Evolutionary conservation across 2,113 vertebrate genomes (phyloP).

Genomic region (Trogon melanurus): DNA sequence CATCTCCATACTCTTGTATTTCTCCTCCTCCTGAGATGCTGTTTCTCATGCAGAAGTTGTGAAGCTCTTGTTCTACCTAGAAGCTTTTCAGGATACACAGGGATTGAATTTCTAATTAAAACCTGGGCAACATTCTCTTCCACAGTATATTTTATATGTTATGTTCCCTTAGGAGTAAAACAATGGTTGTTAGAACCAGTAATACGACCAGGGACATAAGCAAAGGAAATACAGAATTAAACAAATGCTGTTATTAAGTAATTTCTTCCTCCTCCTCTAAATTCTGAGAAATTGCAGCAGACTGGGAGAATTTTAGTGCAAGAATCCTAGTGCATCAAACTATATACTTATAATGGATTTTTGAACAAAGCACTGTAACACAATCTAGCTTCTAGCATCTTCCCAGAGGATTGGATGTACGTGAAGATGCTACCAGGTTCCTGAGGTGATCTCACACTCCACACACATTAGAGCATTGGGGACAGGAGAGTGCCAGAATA

Average conservation of each 20-base stretch:
- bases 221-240: background rate
- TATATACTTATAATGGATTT: background rate
- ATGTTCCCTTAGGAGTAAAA: background rate
- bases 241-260: background rate
- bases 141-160: background rate
- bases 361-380: background rate
- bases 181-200: background rate
- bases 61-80: background rate
- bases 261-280: background rate
- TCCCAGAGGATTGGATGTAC: accelerated
- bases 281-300: background rate
- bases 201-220: background rate
- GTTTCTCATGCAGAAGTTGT: background rate
- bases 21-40: background rate
- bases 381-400: background rate
- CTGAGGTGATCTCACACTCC: background rate
- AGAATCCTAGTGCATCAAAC: background rate
- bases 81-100: background rate
- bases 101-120: background rate
- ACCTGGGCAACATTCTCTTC: background rate
- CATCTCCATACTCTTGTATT: background rate
- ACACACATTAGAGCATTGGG: background rate
- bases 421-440: background rate
- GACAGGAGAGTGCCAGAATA: background rate
- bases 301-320: background rate